Percentiles rank a stretch among this genome's conserved stretches.
Evolutionary conservation across 1,140 invertebrate genomes (phyloP).

Genomic region (Stratiolaelaps scimitus): DNA sequence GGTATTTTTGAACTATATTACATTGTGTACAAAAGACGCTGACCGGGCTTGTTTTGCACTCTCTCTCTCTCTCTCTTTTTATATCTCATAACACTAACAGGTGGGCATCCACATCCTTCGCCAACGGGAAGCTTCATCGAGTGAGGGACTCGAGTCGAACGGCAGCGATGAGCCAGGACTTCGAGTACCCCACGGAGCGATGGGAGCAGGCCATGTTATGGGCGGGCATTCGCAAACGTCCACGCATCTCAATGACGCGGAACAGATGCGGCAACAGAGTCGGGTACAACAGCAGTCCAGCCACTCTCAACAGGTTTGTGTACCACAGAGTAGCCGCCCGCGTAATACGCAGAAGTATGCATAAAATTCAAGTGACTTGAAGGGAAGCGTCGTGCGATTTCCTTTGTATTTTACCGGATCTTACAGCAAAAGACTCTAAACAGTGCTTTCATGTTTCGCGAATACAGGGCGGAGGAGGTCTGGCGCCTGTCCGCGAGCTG

Average conservation of each 20-base stretch:
- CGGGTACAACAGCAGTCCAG: background rate
- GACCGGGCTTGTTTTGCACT: too few relatives aligned
- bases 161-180: conserved; percentile 23
- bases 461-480: conserved; percentile 5
- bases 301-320: conserved; percentile 10
- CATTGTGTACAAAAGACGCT: too few relatives aligned
- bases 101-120: conserved; percentile 25
- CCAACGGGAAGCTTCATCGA: conserved; percentile 7
- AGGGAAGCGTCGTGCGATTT: too few relatives aligned
- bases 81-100: too few relatives aligned
- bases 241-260: background rate
- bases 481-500: conserved; percentile 3
- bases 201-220: conserved; percentile 19
- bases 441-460: background rate
- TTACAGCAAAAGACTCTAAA: too few relatives aligned
- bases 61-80: too few relatives aligned
- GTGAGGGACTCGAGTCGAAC: conserved; percentile 16
- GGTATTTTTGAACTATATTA: too few relatives aligned
- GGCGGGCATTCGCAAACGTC: conserved; percentile 8
- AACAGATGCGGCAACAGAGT: background rate
- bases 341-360: too few relatives aligned
- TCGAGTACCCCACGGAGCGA: background rate
- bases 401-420: too few relatives aligned
- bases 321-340: too few relatives aligned
- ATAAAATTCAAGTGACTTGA: too few relatives aligned